phyloP scores from a whole-genome alignment of 2,888 invertebrate species.

The Drosophila mayaguana region DNA sequence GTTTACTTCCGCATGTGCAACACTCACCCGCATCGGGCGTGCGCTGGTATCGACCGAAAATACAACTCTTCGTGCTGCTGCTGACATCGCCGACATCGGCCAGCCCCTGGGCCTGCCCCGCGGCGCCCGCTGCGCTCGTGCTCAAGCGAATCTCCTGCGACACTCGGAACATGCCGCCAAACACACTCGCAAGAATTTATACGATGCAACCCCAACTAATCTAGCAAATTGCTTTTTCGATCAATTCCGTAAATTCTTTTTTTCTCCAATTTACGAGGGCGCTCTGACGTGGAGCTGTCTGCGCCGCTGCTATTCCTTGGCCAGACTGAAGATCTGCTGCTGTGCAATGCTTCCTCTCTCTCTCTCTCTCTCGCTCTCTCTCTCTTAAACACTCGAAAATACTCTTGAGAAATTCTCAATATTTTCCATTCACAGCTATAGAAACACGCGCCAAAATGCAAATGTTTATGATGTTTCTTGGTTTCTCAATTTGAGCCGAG shows the following conservation, averaged over 20 bases:
- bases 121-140: constrained; percentile 54
- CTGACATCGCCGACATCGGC: constrained; percentile 39
- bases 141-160: constrained; percentile 84
- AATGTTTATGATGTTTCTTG: constrained; percentile 43
- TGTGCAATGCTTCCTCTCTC: constrained; percentile 17
- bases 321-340: constrained; percentile 49
- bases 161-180: constrained; percentile 82
- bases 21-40: constrained; percentile 84
- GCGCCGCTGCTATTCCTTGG: constrained; percentile 52
- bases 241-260: constrained; percentile 30
- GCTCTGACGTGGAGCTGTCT: constrained; percentile 40
- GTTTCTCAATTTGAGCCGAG: constrained; percentile 8
- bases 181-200: constrained; percentile 2
- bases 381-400: constrained; percentile 20
- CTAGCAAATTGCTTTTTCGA: constrained; percentile 35
- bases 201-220: constrained; percentile 20
- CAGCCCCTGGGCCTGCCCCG: constrained; percentile 30
- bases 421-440: constrained; percentile 36
- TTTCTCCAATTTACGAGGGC: constrained; percentile 22
- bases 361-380: constrained; percentile 11
- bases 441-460: constrained; percentile 33
- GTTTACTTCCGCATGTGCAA: constrained; percentile 53
- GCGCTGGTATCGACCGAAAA: constrained; percentile 83
- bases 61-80: constrained; percentile 68
- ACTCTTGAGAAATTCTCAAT: constrained; percentile 56